phyloP scores from a whole-genome alignment of 2,888 invertebrate species.

The Aphrophora alni region DNA sequence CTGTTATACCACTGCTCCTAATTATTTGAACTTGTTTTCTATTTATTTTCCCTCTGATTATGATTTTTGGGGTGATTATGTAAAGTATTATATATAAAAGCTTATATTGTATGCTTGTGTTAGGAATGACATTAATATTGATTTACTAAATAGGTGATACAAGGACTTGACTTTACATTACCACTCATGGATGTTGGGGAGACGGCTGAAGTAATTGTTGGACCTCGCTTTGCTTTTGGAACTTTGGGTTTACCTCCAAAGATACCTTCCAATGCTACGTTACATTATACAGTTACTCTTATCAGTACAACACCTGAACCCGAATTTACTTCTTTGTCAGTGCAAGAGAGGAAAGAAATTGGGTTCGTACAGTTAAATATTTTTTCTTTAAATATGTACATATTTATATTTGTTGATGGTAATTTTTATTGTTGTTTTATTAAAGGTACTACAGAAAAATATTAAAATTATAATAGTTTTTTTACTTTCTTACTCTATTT shows the following conservation, averaged over 20 bases:
- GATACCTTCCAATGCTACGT: conserved; percentile 69
- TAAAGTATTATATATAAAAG: too few relatives aligned
- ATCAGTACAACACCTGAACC: conserved; percentile 68
- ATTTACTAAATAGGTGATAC: conserved; percentile 62
- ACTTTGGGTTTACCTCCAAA: conserved; percentile 67
- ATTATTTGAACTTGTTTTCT: too few relatives aligned
- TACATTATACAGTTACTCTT: conserved; percentile 76
- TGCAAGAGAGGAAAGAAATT: conserved; percentile 72
- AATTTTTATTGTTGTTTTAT: conserved; percentile 20
- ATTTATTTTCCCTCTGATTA: too few relatives aligned
- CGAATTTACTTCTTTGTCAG: conserved; percentile 67
- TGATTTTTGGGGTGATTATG: too few relatives aligned
- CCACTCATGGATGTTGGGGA: conserved; percentile 88
- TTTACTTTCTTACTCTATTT: too few relatives aligned
- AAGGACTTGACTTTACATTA: conserved; percentile 86
- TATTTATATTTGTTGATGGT: not conserved
- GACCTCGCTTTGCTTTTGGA: conserved; percentile 85
- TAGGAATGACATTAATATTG: too few relatives aligned
- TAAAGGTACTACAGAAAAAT: too few relatives aligned
- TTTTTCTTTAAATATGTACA: not conserved
- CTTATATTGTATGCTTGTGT: too few relatives aligned
- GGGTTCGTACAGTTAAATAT: conserved; percentile 70
- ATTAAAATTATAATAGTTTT: too few relatives aligned
- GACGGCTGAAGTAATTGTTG: conserved; percentile 72
- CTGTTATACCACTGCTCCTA: too few relatives aligned